Conservation (phyloP, 2,113 vertebrate species). For the Narcine bancroftii region DNA sequence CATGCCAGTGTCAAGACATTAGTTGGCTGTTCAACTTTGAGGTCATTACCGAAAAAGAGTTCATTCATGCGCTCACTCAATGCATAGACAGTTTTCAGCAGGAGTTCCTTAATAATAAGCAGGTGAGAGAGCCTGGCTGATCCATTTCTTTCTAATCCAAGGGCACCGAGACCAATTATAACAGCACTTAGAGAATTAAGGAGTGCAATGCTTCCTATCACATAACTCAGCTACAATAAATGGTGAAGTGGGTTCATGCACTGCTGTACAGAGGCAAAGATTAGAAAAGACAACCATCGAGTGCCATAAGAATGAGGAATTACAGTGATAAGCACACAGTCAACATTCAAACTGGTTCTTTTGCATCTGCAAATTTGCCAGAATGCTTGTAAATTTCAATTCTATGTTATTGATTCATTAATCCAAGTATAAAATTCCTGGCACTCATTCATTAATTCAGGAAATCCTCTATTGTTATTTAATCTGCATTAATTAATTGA, state of each 20-base stretch:
- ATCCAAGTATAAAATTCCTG: not conserved
- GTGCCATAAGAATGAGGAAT: not conserved
- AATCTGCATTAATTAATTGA: not conserved
- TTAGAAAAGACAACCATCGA: not conserved
- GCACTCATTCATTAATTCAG: not conserved
- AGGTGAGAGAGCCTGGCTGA: not conserved
- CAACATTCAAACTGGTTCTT: not conserved
- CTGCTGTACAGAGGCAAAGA: not conserved
- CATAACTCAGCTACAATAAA: not conserved
- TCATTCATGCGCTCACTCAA: not conserved
- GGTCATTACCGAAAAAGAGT: not conserved
- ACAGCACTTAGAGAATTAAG: not conserved
- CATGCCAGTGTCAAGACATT: not conserved
- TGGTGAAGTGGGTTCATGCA: not conserved
- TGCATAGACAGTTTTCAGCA: not conserved
- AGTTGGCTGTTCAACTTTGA: not conserved
- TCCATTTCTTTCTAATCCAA: not conserved
- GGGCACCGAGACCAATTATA: constrained; percentile 14
- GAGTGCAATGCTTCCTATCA: not conserved
- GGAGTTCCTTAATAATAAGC: not conserved
- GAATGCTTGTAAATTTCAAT: not conserved
- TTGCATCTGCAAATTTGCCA: not conserved
- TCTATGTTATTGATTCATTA: not conserved
- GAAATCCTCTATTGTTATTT: not conserved
- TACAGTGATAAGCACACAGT: not conserved